phyloP scores from a whole-genome alignment of 2,113 vertebrate species.

The Mormoops blainvillei region DNA sequence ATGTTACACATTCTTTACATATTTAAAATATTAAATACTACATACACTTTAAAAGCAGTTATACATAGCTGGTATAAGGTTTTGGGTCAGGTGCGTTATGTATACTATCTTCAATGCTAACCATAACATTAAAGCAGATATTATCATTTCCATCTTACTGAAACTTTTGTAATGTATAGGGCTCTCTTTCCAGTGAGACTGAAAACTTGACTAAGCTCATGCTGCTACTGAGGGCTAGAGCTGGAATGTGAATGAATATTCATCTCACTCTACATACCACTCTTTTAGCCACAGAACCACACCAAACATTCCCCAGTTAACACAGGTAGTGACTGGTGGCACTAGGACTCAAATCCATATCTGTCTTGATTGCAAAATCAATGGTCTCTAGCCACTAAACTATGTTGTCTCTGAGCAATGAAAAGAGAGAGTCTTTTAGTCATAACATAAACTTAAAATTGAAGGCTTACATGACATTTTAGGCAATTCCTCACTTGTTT shows the following conservation, averaged over 20 bases:
- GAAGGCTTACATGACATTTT: background rate
- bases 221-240: background rate
- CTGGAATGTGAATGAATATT: background rate
- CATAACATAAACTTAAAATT: background rate
- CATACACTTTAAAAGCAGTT: background rate
- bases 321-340: background rate
- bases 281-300: background rate
- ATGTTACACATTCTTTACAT: background rate
- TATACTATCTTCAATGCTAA: background rate
- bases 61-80: background rate
- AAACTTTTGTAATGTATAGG: background rate
- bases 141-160: background rate
- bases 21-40: background rate
- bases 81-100: background rate
- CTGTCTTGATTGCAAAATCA: background rate
- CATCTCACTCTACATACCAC: background rate
- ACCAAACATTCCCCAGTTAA: background rate
- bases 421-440: background rate
- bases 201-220: background rate
- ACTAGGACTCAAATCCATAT: background rate
- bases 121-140: background rate
- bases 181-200: background rate
- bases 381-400: background rate
- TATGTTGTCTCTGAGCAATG: background rate
- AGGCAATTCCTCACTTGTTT: background rate